phyloP scores from a whole-genome alignment of 2,888 invertebrate species.

The Sminthurinus aureus region DNA sequence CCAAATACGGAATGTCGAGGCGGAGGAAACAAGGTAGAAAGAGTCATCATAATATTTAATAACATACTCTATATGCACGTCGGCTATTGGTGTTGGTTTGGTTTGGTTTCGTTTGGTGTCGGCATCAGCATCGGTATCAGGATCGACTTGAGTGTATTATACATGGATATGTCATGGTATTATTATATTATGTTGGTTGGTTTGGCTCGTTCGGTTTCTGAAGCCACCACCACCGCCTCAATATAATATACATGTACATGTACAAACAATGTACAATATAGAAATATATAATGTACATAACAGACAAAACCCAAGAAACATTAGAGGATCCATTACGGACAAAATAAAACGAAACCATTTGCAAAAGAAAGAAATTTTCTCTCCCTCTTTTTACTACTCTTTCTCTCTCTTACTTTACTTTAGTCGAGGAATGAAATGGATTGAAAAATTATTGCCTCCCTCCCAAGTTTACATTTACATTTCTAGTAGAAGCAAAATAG shows the following conservation, averaged over 20 bases:
- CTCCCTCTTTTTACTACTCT: constrained; percentile 29
- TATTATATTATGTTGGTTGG: background rate
- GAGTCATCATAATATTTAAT: constrained; percentile 18
- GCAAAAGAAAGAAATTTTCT: constrained; percentile 42
- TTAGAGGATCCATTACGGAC: constrained; percentile 53
- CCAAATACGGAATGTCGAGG: too few species aligned
- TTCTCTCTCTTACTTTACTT: too few species aligned
- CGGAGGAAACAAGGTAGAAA: background rate
- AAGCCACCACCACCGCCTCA: background rate
- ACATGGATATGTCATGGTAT: too few species aligned
- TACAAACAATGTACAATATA: too few species aligned
- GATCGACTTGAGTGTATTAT: too few species aligned
- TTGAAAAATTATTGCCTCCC: constrained; percentile 57
- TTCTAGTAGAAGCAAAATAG: background rate
- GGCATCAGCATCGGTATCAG: background rate
- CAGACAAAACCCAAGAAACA: constrained; percentile 44
- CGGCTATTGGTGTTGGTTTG: background rate
- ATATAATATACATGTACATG: too few species aligned
- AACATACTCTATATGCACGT: constrained; percentile 10
- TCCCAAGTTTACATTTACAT: constrained; percentile 24
- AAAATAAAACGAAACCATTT: constrained; percentile 57
- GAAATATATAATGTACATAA: background rate
- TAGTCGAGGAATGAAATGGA: constrained; percentile 48
- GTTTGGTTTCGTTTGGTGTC: background rate
- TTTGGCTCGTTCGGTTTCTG: background rate